Base-by-base conservation (phyloP, 2,113 vertebrate genomes). In the pig (Sus scrofa) region DNA sequence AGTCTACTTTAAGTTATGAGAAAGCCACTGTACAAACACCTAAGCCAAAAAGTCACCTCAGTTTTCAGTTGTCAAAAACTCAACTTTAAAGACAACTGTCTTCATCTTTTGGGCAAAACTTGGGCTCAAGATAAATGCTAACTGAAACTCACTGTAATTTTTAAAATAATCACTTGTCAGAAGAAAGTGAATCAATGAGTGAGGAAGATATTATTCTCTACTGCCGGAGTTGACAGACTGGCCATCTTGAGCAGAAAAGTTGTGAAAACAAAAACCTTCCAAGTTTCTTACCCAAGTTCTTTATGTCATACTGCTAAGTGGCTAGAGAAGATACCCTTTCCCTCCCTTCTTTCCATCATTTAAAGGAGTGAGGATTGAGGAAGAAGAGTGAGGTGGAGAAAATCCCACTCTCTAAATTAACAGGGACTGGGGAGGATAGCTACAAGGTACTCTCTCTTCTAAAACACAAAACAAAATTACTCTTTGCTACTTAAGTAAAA, bases 401-500 rank as follows among this genome's bases (percentile, higher is more conserved):
- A 90, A 26, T 54, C 65, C 90, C 75, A 74, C 30, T 77, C 74
- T 86, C 73, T 75, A 50, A 39, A 92, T 37, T 73, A 82, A 81
- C 2, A 94, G 8, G 30, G 10, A 96, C 3, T 81, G 44, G 9
- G 77, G 32, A 89, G 34, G 20, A 79, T 7, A 58, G 39, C 52
- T 92, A 97, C 0, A 95, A 95, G 37, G 26, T 12, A 92, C 54
- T 84, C 34, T 65, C 73, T 71, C 70, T 67, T 88, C 39, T 77
- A 67, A 93, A 32, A 78, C 56, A 83, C 37, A 56, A 94, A 96
- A 83, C 37, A 56, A 94, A 96, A 91, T 89, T 93, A 96, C 30
- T 97, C 89, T 96, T 88, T 92, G 83, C 62, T 96, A 96, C 89
- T 94, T 77, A 88, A 24, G 9, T 65, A 81, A 93, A 96, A 96